Base-by-base conservation (phyloP, 2,113 vertebrate species). In the Carassius gibelio region DNA sequence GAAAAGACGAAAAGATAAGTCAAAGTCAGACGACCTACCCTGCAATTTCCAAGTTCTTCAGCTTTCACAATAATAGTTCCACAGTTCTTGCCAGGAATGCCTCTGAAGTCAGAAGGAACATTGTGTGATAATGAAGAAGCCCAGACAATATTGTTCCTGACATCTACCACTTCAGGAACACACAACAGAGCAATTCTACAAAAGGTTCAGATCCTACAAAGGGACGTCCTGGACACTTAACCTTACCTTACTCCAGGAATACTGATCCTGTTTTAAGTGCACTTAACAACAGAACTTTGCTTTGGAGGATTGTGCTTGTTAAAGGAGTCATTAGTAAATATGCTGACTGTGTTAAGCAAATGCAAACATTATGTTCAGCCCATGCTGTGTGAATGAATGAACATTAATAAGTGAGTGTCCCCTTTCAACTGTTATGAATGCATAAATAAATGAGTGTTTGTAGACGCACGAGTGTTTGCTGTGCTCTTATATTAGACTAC, bases 51-150 rank as follows among this genome's bases (percentile, higher is more conserved):
- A 64, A 99, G 92, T 74, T 99, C 98, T 80, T 99, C 98, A 79
- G 97, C 98, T 91, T 96, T 96, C 77, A 99, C 94, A 38, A 98
- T 97, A 89, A 97, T 95, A 0, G 91, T 96, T 75, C 98, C 98
- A 92, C 98, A 99, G 88, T 98, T 98, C 90, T 95, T 99, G 74
- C 97, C 97, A 80, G 98, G 97, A 90, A 99, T 98, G 86, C 98
- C 98, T 78, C 97, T 99, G 84, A 62, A 92, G 92, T 61, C 68
- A 87, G 17, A 89, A 30, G 71, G 19, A 34, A 61, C 34, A 14
- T 45, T 19, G 14, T 10, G 13, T 75, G 0, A 34, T 10, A 45
- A 26, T 21, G 36, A 36, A 78, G 75, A 34, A 11, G 69, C n/a
- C 4, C 4, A 36, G 59, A 81, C 78, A 81, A 30, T 17, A 66